These are phyloP conservation scores for Synergus itoensis DNA, from an alignment of 2,888 invertebrate genomes.

Conservation along the genomic window DNA sequence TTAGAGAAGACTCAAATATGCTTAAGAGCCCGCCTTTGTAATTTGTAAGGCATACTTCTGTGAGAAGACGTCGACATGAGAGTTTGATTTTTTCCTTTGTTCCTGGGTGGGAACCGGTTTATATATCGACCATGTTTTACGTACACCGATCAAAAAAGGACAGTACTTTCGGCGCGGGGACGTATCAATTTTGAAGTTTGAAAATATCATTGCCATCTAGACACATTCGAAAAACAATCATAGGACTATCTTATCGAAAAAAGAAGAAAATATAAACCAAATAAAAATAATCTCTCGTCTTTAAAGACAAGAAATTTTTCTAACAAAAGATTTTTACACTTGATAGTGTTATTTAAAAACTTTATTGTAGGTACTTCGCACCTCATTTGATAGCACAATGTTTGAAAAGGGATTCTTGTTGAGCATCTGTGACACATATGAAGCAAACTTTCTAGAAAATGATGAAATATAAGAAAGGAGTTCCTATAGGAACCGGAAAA, in stretches of 20 bases:
- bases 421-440: slow-evolving; percentile 7
- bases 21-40: slow-evolving; percentile 36
- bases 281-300: neutral
- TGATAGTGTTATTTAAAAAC: neutral
- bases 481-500: neutral
- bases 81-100: slow-evolving; percentile 52
- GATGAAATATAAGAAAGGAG: neutral
- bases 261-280: neutral
- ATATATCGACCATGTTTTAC: slow-evolving; percentile 58
- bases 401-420: neutral
- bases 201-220: neutral
- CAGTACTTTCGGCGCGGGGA: slow-evolving; percentile 22
- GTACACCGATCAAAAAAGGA: slow-evolving; percentile 55
- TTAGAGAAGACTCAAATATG: neutral
- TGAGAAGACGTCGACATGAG: slow-evolving; percentile 46
- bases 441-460: slow-evolving; percentile 2
- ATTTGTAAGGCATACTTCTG: slow-evolving; percentile 47
- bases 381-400: neutral
- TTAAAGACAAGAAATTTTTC: neutral
- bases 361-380: neutral
- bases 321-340: neutral
- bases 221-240: neutral
- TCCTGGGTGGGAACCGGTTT: slow-evolving; percentile 63
- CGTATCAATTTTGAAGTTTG: slow-evolving; percentile 11
- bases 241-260: neutral